phyloP scores from a whole-genome alignment of 1,140 invertebrate genomes.

The Goniozus legneri region DNA sequence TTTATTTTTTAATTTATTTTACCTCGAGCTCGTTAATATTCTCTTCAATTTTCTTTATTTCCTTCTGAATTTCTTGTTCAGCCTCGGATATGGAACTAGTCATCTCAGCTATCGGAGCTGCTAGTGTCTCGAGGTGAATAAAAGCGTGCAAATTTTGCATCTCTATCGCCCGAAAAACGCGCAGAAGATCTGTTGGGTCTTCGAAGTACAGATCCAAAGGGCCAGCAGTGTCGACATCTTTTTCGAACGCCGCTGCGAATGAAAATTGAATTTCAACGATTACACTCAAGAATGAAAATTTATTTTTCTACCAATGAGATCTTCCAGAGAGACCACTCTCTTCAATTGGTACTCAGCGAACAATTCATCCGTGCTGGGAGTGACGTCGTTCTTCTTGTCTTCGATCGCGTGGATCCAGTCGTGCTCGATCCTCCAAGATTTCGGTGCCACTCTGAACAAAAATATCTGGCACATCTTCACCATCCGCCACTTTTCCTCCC shows the following conservation, averaged over 20 bases:
- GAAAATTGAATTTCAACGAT: not conserved
- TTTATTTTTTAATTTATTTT: conserved; percentile 3
- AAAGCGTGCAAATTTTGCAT: conserved; percentile 65
- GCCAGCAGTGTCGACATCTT: conserved; percentile 42
- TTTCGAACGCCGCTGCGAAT: conserved; percentile 46
- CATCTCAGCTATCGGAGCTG: conserved; percentile 55
- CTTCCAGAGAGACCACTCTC: conserved; percentile 44
- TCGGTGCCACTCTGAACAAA: conserved; percentile 58
- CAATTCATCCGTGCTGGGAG: conserved; percentile 9
- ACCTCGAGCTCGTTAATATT: conserved; percentile 41
- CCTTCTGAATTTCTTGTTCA: conserved; percentile 38
- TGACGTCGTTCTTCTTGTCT: conserved; percentile 2
- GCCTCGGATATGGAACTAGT: conserved; percentile 46
- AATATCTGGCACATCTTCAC: conserved; percentile 65
- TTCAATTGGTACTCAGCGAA: conserved; percentile 42
- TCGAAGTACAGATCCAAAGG: conserved; percentile 58
- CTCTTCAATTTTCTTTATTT: conserved; percentile 37
- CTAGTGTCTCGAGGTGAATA: conserved; percentile 61
- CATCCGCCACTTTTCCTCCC: conserved; percentile 61
- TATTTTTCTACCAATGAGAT: conserved; percentile 47
- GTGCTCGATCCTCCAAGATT: conserved; percentile 56
- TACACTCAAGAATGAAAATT: conserved; percentile 43
- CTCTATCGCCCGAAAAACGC: conserved; percentile 59
- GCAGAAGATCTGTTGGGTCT: conserved; percentile 56
- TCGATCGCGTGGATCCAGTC: conserved; percentile 32